Evolutionary conservation across 2,113 vertebrate species (phyloP).

Genomic region (Alectura lathami): DNA sequence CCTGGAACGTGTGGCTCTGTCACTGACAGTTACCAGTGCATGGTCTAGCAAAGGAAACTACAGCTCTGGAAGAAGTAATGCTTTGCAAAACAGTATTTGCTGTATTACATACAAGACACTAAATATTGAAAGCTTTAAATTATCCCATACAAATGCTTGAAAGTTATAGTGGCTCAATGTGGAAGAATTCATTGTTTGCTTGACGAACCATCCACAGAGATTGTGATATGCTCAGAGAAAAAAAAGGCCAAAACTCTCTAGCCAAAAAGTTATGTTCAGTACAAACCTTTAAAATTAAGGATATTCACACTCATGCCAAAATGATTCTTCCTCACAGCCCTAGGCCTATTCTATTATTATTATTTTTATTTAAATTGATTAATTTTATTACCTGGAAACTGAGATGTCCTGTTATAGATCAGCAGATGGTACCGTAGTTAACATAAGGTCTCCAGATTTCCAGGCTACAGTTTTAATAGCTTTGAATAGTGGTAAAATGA

Average conservation of each 20-base stretch:
- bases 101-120: no score
- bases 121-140: not conserved
- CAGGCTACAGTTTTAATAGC: not conserved
- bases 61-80: not conserved
- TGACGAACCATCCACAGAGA: not conserved
- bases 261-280: not conserved
- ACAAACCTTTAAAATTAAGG: not conserved
- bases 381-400: conserved; percentile 2
- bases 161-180: not conserved
- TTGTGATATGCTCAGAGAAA: not conserved
- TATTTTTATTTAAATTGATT: not conserved
- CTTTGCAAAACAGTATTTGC: not conserved
- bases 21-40: not conserved
- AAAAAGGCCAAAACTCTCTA: conserved; percentile 13
- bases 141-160: not conserved
- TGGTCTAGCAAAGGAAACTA: not conserved
- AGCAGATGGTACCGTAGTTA: not conserved
- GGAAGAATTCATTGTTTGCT: not conserved
- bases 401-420: not conserved
- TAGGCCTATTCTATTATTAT: not conserved
- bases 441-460: not conserved
- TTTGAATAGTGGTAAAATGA: not conserved
- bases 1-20: not conserved
- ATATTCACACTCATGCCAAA: not conserved
- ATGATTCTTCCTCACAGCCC: accelerated